Evolutionary conservation across 2,113 vertebrate species (phyloP).

Genomic region (Leiothrix lutea): DNA sequence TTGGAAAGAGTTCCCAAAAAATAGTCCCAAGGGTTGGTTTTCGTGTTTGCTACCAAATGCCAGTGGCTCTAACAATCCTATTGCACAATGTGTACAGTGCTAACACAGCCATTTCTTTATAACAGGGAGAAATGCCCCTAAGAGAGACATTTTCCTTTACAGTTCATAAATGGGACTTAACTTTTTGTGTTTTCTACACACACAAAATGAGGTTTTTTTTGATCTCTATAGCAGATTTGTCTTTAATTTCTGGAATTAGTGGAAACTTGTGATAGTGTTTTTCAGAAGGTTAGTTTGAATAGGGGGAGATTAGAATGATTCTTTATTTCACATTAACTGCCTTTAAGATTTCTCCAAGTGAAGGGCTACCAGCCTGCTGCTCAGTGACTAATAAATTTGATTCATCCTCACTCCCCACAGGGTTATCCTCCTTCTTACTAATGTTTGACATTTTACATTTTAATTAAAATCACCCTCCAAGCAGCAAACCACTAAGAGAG

Average conservation of each 20-base stretch:
- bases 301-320: constrained; percentile 1
- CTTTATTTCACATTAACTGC: background rate
- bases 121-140: background rate
- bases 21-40: background rate
- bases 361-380: constrained; percentile 65
- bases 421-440: constrained; percentile 65
- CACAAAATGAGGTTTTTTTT: background rate
- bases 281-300: background rate
- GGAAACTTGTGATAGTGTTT: background rate
- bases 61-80: background rate
- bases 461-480: constrained; percentile 74
- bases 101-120: background rate
- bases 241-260: constrained; percentile 23
- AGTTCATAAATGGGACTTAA: background rate
- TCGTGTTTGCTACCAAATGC: background rate
- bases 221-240: constrained; percentile 5
- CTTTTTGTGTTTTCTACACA: background rate
- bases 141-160: background rate
- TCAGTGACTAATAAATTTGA: constrained; percentile 73
- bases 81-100: background rate
- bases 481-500: constrained; percentile 65
- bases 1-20: background rate
- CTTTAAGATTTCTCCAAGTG: constrained; percentile 46
- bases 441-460: constrained; percentile 76
- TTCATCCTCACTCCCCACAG: constrained; percentile 60